Conservation (phyloP, 1,140 invertebrate genomes). For the Meloidogyne chitwoodi region DNA sequence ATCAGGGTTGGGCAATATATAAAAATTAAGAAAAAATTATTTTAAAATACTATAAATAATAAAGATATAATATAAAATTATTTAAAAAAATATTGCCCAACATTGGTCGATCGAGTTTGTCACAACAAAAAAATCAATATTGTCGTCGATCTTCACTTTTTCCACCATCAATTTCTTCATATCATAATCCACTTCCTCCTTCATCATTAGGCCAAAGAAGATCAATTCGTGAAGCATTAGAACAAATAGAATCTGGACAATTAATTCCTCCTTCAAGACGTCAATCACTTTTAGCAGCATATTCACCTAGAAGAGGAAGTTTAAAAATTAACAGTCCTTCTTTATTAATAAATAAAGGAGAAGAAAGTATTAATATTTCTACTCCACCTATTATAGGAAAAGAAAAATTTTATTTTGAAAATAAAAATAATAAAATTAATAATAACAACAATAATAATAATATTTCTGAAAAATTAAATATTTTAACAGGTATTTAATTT, state of each 20-base stretch:
- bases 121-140: background rate
- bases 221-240: constrained; percentile 20
- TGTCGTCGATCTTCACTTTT: background rate
- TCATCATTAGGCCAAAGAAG: background rate
- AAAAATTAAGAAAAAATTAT: background rate
- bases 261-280: constrained; percentile 10
- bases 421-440: too few relatives aligned
- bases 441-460: too few relatives aligned
- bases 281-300: constrained; percentile 17
- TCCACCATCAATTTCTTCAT: background rate
- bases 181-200: background rate
- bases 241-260: constrained; percentile 21
- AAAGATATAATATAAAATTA: background rate
- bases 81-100: background rate
- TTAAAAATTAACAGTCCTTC: background rate
- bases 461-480: too few relatives aligned
- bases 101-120: background rate
- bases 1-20: background rate
- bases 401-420: too few relatives aligned
- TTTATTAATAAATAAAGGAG: background rate
- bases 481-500: too few relatives aligned
- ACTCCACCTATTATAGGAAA: too few relatives aligned
- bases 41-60: background rate
- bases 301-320: background rate
- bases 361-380: too few relatives aligned